These are phyloP conservation scores for Habropoda laboriosa DNA, from an alignment of 1,140 invertebrate species.

Conservation along the genomic window DNA sequence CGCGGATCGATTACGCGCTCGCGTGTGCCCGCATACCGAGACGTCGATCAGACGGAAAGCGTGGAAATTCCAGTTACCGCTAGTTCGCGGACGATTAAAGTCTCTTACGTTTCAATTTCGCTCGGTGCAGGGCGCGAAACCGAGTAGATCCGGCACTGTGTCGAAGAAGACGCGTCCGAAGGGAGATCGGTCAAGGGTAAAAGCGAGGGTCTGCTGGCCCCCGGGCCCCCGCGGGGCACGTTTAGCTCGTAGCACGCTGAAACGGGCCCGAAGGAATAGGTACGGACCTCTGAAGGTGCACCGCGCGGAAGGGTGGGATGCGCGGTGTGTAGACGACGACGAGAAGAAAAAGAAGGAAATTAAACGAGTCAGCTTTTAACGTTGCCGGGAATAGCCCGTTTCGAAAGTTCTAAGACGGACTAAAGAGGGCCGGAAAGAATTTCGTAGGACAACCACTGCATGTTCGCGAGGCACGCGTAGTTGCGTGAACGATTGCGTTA, in stretches of 20 bases:
- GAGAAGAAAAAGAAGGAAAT: constrained; percentile 49
- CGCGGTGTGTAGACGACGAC: constrained; percentile 28
- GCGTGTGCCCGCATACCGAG: too few species aligned
- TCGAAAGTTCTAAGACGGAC: too few species aligned
- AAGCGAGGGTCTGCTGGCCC: constrained; percentile 45
- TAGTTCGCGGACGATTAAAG: too few species aligned
- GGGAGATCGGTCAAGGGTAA: constrained; percentile 65
- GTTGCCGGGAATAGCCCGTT: constrained; percentile 39
- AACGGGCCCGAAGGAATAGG: constrained; percentile 49
- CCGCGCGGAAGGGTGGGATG: constrained; percentile 30
- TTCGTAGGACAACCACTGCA: too few species aligned
- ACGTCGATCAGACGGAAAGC: too few species aligned
- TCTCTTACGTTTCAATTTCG: too few species aligned
- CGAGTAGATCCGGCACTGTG: constrained; percentile 43
- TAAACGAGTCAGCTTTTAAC: constrained; percentile 48
- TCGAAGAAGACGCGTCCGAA: constrained; percentile 50
- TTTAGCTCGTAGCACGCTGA: constrained; percentile 62
- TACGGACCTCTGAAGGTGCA: constrained; percentile 44
- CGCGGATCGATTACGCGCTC: background rate
- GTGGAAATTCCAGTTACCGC: too few species aligned
- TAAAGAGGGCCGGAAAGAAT: too few species aligned
- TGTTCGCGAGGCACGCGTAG: constrained; percentile 31
- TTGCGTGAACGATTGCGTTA: constrained; percentile 4
- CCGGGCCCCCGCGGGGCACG: constrained; percentile 51
- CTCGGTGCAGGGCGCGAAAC: background rate